A percentile compares a stretch with the other conserved stretches of the same genome.
phyloP scores from a whole-genome alignment of 2,797 vertebrate species.

The Caiman crocodilus region DNA sequence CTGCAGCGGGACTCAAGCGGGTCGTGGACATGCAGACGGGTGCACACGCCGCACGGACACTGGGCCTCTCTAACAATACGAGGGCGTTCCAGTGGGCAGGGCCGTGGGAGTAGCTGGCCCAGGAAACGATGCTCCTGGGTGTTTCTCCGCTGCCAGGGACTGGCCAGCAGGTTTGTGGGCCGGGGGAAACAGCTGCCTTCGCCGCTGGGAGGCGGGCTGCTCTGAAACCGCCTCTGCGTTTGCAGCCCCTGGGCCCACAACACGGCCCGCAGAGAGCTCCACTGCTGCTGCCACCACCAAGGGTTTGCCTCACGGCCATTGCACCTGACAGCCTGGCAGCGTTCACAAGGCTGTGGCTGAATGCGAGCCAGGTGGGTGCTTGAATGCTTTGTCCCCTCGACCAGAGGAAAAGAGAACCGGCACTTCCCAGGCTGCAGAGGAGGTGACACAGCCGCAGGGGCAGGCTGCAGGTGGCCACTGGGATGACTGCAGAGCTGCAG shows the following conservation, averaged over 20 bases:
- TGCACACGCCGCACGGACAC: not conserved
- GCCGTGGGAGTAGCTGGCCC: not conserved
- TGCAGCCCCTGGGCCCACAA: too few relatives aligned
- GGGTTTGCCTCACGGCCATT: not conserved
- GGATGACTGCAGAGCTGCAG: not conserved
- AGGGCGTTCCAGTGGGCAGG: not conserved
- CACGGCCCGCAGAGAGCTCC: not conserved
- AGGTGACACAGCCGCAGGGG: too few relatives aligned
- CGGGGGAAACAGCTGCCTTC: not conserved
- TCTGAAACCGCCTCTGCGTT: too few relatives aligned
- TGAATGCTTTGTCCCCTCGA: too few relatives aligned
- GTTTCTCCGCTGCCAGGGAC: conserved; percentile 12
- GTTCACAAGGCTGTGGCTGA: not conserved
- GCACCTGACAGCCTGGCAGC: not conserved
- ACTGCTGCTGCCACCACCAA: not conserved
- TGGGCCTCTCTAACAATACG: not conserved
- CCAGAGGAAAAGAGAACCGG: too few relatives aligned
- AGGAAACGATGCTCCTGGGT: not conserved
- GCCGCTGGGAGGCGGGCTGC: not conserved
- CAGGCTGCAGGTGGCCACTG: not conserved
- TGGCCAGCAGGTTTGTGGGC: not conserved
- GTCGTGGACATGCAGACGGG: too few relatives aligned
- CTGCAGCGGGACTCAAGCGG: too few relatives aligned
- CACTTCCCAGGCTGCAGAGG: too few relatives aligned
- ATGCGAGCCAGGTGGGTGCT: too few relatives aligned